Evolutionary conservation across 2,113 vertebrate species (phyloP), one percentile per base, ranked within the genome.

Genomic region (Odocoileus virginianus): DNA sequence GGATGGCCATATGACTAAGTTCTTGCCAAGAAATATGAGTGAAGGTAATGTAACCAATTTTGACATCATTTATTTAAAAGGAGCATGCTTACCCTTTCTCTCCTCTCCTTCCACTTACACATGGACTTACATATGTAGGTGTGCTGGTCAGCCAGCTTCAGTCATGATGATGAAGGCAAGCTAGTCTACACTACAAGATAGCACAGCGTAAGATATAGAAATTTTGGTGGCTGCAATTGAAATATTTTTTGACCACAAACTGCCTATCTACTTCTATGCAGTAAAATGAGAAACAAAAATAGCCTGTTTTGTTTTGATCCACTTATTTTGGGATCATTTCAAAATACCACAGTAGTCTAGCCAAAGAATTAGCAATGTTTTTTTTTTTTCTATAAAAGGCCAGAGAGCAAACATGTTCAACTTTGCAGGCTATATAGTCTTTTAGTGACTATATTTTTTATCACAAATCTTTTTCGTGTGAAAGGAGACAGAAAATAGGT

Each of bases 401-500:
- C 23, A 89, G n/a, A 58, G 2, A 58, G 30, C 28, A 96, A 88
- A 45, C 15, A 83, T 33, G 6, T 50, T 93, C 23, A 52, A 8
- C 7, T 67, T 47, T 45, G 10, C 8, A 84, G 21, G 5, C 15
- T 14, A 10, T 19, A 47, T 2, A 14, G 50, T n/a, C 15, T 93
- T 55, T 67, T 10, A 30, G 19, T 52, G 74, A 47, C 54, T 79
- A 52, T 3, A 47, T 7, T 33, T 10, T 61, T 16, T 50, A 28
- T 45, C n/a, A 21, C 10, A 83, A 61, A 21, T 82, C 7, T 60
- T 40, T 71, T 82, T 36, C 6, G 0, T 45, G 25, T 78, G 23
- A 93, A 83, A 89, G 33, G n/a, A 91, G 76, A 79, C 6, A 83
- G 13, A 45, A 12, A 94, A 33, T 54, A 84, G 13, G 43, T 84